Evolutionary conservation across 2,888 invertebrate genomes (phyloP), one percentile per base, ranked within the genome.

Genomic region (Eudemis profundana): DNA sequence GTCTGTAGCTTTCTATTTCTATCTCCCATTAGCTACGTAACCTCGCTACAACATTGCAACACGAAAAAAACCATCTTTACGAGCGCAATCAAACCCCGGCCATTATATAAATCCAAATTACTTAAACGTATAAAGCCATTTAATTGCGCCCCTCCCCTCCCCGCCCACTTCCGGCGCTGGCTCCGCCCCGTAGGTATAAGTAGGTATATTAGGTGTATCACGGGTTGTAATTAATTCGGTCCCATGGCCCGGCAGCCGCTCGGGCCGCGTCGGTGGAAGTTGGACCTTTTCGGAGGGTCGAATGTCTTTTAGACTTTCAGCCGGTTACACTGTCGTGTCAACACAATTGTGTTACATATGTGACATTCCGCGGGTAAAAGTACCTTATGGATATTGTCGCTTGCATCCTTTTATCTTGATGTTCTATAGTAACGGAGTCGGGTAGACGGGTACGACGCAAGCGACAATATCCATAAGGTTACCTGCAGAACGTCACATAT

Each of bases 201-300:
- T 59, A 62, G 44, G 38, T 65, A 38, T 61, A 51, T 42, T 54
- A 50, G 33, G 42, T 50, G 50, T 64, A 57, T 50, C 50, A 59
- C 57, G 44, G 12, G 49, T 69, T 81, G 82, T 86, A 85, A 86
- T 85, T 85, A 86, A 86, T 85, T 85, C 82, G 81, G 84, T 83
- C 81, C 36, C 10, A 38, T 50, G 23, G 50, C 19, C 23, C 49
- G 23, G 23, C 14, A 19, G 29, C 47, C 14, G 49, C 10, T 53
- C 10, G 36, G 42, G 54, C 12, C 38, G 46, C 33, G 46, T 33
- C 0, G 3, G 4, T 29, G 29, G n/a, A 19, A 19, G 42, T 12
- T 53, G 44, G 61, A 46, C 61, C 61, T 61, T 53, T 53, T 44
- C 27, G 27, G 40, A 7, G 40, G 27, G 40, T 56, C 54, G 42